phyloP scores from a whole-genome alignment of 2,113 vertebrate species.

The Lampris incognitus region DNA sequence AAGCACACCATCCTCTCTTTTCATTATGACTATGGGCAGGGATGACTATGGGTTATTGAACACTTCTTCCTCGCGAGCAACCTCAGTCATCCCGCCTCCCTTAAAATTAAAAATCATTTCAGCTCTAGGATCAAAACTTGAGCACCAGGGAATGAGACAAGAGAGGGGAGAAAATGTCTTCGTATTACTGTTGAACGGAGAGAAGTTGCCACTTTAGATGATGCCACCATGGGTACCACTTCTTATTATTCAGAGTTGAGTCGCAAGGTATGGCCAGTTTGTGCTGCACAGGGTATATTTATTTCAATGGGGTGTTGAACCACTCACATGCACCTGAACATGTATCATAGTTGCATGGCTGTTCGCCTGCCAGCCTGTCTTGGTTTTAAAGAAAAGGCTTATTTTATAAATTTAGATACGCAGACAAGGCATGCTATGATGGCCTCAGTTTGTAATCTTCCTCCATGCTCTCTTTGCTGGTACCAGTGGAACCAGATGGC shows the following conservation, averaged over 20 bases:
- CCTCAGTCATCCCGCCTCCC: not conserved
- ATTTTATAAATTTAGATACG: constrained; percentile 10
- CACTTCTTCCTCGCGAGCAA: not conserved
- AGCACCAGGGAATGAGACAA: not conserved
- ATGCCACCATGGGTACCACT: constrained; percentile 9
- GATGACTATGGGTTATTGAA: not conserved
- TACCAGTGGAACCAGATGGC: constrained; percentile 30
- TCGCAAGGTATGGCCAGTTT: constrained; percentile 25
- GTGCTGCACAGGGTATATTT: constrained; percentile 24
- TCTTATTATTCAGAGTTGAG: constrained; percentile 39
- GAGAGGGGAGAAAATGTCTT: constrained; percentile 1
- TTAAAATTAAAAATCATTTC: constrained; percentile 3
- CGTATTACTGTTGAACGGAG: not conserved
- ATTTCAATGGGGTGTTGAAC: constrained; percentile 42
- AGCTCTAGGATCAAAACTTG: not conserved
- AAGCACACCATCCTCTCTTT: not conserved
- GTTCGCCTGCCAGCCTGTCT: constrained; percentile 22
- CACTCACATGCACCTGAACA: constrained; percentile 28
- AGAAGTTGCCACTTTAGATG: not conserved
- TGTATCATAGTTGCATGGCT: not conserved
- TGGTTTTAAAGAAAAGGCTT: constrained; percentile 18
- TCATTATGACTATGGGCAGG: not conserved
- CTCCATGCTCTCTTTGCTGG: constrained; percentile 24
- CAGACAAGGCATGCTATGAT: constrained; percentile 25
- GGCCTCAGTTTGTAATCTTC: constrained; percentile 5